Evolutionary conservation across 2,113 vertebrate species (phyloP).

Genomic region (Conger conger): DNA sequence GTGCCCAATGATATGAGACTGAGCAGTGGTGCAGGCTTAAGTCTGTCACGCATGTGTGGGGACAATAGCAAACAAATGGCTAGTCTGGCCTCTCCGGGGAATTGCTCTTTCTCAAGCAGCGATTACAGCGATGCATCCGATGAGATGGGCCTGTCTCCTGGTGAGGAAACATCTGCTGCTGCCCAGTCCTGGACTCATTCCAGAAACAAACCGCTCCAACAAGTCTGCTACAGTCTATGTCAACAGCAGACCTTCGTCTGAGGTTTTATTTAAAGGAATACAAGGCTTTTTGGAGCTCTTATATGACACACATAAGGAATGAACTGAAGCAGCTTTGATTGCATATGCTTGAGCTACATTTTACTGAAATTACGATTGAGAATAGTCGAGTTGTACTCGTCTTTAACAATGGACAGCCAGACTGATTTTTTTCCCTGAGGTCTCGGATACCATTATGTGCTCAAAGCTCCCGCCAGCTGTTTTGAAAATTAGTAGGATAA

Average conservation of each 20-base stretch:
- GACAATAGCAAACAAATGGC: not conserved
- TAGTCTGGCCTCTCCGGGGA: not conserved
- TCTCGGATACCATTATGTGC: not conserved
- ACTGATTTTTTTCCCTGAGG: not conserved
- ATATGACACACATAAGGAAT: not conserved
- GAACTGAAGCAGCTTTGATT: not conserved
- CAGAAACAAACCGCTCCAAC: not conserved
- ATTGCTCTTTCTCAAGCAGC: not conserved
- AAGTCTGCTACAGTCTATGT: not conserved
- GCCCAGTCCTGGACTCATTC: not conserved
- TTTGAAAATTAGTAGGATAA: not conserved
- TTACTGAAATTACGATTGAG: not conserved
- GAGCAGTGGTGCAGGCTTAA: not conserved
- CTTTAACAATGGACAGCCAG: not conserved
- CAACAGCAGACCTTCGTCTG: not conserved
- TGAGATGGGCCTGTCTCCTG: not conserved
- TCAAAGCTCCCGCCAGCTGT: not conserved
- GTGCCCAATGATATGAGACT: not conserved
- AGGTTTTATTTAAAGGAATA: not conserved
- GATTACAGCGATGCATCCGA: not conserved
- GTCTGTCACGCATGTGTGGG: not conserved
- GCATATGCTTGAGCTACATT: not conserved
- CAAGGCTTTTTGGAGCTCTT: too few relatives aligned
- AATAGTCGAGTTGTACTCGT: not conserved
- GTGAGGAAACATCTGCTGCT: not conserved